phyloP scores from a whole-genome alignment of 2,888 invertebrate genomes.

The Euclidia mi region DNA sequence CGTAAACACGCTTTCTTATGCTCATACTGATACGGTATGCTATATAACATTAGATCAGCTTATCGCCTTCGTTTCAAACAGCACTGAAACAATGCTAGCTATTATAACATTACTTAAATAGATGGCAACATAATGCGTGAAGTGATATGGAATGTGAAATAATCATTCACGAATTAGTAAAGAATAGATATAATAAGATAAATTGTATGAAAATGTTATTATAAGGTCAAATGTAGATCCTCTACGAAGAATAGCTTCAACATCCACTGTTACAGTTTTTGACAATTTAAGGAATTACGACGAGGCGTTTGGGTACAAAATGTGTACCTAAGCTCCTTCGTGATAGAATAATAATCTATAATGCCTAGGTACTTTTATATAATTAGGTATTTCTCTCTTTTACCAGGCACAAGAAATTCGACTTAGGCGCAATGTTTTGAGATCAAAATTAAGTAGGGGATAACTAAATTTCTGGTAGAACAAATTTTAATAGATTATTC shows the following conservation, averaged over 20 bases:
- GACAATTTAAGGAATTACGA: slow-evolving; percentile 3
- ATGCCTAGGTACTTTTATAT: slow-evolving; percentile 50
- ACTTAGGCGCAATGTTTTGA: slow-evolving; percentile 28
- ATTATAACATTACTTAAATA: background rate
- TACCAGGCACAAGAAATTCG: slow-evolving; percentile 51
- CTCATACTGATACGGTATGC: too few species aligned
- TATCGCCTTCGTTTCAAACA: background rate
- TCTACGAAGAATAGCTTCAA: slow-evolving; percentile 2
- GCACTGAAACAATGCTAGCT: slow-evolving; percentile 4
- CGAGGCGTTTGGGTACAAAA: slow-evolving; percentile 38
- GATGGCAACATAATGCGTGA: slow-evolving; percentile 6
- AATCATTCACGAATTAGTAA: background rate
- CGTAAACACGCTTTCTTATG: too few species aligned
- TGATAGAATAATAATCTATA: slow-evolving; percentile 37
- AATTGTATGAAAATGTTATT: slow-evolving; percentile 5
- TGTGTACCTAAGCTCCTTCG: slow-evolving; percentile 38
- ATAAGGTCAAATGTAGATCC: background rate
- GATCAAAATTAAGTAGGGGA: slow-evolving; percentile 5
- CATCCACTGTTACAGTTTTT: background rate
- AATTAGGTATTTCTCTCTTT: slow-evolving; percentile 48
- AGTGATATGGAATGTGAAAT: background rate
- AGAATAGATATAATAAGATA: slow-evolving; percentile 1
- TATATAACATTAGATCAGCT: background rate
- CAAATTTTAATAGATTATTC: too few species aligned
- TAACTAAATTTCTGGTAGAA: slow-evolving; percentile 16